phyloP scores from a whole-genome alignment of 53 echinoderm and acorn worm genomes.

The Astropecten irregularis region DNA sequence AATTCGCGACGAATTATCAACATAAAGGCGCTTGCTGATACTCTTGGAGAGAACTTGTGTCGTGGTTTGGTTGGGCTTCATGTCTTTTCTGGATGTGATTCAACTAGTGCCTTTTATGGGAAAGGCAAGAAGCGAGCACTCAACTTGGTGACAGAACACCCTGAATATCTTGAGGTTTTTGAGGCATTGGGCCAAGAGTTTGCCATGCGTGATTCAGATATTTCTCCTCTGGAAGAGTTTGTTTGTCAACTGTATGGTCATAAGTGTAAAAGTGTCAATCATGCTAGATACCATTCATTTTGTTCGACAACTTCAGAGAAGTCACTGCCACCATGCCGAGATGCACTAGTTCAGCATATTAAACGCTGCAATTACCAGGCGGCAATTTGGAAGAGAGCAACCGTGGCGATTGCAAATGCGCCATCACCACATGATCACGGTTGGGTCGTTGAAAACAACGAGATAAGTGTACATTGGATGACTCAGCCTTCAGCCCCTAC shows the following conservation, averaged over 20 bases:
- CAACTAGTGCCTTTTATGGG: slow-evolving; percentile 30
- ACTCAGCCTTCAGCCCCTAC: neutral
- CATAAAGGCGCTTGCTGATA: neutral
- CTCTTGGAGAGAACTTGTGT: neutral
- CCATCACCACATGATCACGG: neutral
- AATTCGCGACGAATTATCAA: slow-evolving; percentile 10
- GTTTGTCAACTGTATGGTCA: neutral
- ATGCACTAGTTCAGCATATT: neutral
- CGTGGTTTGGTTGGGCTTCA: slow-evolving; percentile 6
- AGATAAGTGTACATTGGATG: neutral
- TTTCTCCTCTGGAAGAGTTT: too few relatives aligned
- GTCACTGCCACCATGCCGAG: neutral
- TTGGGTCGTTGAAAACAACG: neutral
- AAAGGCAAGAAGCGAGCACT: neutral
- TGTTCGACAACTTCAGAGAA: neutral
- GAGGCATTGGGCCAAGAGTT: neutral
- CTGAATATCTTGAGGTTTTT: neutral
- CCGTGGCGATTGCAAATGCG: neutral
- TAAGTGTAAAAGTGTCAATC: neutral
- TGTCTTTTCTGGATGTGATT: too few relatives aligned
- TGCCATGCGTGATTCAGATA: neutral
- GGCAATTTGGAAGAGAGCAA: neutral
- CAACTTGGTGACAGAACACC: neutral
- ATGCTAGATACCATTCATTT: neutral
- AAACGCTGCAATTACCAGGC: slow-evolving; percentile 4